Conservation (phyloP, 2,797 vertebrate species). For the Hydrophis major region DNA sequence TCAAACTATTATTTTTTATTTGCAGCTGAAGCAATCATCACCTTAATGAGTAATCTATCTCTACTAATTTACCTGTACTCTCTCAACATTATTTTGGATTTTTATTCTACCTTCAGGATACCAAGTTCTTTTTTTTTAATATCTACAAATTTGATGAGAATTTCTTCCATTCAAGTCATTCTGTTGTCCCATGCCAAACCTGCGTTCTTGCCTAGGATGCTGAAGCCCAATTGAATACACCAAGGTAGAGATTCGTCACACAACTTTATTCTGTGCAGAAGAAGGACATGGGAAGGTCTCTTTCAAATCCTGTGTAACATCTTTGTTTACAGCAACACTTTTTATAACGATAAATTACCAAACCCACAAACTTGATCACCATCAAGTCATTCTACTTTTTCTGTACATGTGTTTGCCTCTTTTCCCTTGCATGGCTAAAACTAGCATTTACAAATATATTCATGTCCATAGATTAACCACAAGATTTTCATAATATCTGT, state of each 20-base stretch:
- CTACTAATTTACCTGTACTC: neutral
- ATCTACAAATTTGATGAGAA: neutral
- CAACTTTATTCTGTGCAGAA: neutral
- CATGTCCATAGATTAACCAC: neutral
- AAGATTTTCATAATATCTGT: neutral
- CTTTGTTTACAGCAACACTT: neutral
- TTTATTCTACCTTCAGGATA: neutral
- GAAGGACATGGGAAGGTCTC: neutral
- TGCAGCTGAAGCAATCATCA: neutral
- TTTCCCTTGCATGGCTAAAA: neutral
- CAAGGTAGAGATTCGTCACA: neutral
- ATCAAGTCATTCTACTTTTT: neutral
- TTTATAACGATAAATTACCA: neutral
- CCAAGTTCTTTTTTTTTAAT: neutral
- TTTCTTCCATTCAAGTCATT: neutral
- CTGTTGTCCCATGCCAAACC: neutral
- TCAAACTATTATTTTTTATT: neutral
- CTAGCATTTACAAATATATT: neutral
- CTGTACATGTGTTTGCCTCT: neutral
- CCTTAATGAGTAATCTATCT: neutral
- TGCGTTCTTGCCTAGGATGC: neutral
- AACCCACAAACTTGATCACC: neutral
- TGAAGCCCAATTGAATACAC: neutral
- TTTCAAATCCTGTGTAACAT: neutral
- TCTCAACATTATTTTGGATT: neutral